These are phyloP conservation scores for Paralichthys olivaceus DNA, from an alignment of 2,113 vertebrate species.

Conservation along the genomic window DNA sequence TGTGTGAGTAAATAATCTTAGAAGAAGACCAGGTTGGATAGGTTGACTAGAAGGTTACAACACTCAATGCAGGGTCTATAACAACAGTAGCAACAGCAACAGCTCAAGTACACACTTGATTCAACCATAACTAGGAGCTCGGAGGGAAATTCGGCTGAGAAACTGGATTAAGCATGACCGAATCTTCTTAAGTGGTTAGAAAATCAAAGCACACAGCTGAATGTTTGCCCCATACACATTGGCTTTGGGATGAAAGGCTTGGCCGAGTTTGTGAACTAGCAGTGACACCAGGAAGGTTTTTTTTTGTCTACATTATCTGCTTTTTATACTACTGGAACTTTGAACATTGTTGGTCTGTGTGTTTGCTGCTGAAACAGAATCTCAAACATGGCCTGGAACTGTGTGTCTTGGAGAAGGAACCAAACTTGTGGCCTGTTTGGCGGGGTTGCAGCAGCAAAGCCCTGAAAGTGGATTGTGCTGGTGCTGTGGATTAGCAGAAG, in stretches of 20 bases:
- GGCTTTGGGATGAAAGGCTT: slow-evolving; percentile 81
- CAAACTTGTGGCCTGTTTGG: slow-evolving; percentile 76
- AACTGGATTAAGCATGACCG: slow-evolving; percentile 79
- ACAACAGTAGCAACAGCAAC: slow-evolving; percentile 54
- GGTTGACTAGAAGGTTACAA: slow-evolving; percentile 33
- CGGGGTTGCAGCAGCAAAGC: slow-evolving; percentile 52
- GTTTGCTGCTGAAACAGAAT: slow-evolving; percentile 63
- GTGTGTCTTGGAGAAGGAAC: slow-evolving; percentile 67
- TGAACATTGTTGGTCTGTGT: slow-evolving; percentile 61
- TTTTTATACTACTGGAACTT: slow-evolving; percentile 67
- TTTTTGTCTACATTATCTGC: slow-evolving; percentile 70
- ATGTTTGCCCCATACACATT: slow-evolving; percentile 77
- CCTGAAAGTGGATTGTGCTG: slow-evolving; percentile 78
- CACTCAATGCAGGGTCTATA: slow-evolving; percentile 46
- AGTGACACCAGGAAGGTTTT: slow-evolving; percentile 64
- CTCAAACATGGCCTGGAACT: slow-evolving; percentile 68
- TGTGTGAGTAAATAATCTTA: too few species aligned
- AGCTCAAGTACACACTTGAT: slow-evolving; percentile 60
- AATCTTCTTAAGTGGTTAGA: slow-evolving; percentile 78
- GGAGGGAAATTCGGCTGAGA: slow-evolving; percentile 72
- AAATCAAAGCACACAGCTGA: slow-evolving; percentile 74
- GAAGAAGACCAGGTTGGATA: background rate
- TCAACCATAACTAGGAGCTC: slow-evolving; percentile 70
- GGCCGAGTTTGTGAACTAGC: slow-evolving; percentile 71
- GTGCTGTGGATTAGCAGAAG: slow-evolving; percentile 73